Conservation (phyloP, 2,113 vertebrate genomes). For the Vireo altiloquus region DNA sequence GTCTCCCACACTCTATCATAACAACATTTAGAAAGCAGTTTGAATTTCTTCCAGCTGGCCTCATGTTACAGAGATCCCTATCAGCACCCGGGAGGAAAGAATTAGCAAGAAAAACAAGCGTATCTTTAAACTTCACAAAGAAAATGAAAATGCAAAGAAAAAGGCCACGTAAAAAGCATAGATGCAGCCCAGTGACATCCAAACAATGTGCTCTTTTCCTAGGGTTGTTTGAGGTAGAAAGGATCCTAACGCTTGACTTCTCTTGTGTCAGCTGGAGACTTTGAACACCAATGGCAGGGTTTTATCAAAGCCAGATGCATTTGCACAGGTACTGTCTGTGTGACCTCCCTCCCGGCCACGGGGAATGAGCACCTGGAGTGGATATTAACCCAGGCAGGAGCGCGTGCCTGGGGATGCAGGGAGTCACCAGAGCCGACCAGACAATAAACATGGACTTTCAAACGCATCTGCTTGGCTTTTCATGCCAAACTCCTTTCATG, state of each 20-base stretch:
- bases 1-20: slow-evolving; percentile 31
- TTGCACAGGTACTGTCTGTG: background rate
- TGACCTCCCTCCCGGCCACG: background rate
- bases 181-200: background rate
- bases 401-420: background rate
- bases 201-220: background rate
- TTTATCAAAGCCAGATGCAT: background rate
- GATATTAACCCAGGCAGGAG: background rate
- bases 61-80: slow-evolving; percentile 45
- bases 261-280: background rate
- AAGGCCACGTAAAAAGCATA: background rate
- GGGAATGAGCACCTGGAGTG: background rate
- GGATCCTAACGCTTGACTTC: background rate
- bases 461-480: background rate
- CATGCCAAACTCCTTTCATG: background rate
- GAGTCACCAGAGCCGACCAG: background rate
- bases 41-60: slow-evolving; percentile 39
- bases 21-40: slow-evolving; percentile 48
- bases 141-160: slow-evolving; percentile 23
- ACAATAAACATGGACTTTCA: background rate
- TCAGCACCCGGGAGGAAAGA: slow-evolving; percentile 32
- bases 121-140: slow-evolving; percentile 45
- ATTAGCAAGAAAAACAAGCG: slow-evolving; percentile 39
- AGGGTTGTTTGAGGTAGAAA: slow-evolving; percentile 37
- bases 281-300: background rate